Conservation (phyloP, 1,140 invertebrate genomes). For the Drosophila erecta region DNA sequence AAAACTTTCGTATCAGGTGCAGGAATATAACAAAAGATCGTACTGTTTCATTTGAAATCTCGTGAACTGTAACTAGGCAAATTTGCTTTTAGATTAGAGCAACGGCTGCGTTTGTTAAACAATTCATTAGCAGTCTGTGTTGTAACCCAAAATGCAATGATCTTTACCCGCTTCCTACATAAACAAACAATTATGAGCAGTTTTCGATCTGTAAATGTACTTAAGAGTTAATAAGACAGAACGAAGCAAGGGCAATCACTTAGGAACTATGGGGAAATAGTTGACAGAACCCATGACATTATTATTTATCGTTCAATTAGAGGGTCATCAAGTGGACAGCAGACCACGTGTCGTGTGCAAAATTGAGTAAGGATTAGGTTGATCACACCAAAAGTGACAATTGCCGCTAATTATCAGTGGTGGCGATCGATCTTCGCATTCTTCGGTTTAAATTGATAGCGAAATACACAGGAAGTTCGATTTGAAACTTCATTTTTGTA, state of each 20-base stretch:
- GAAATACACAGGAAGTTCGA: too few species aligned
- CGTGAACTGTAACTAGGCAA: not conserved
- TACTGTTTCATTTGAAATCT: not conserved
- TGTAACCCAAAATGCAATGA: too few species aligned
- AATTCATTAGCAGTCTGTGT: not conserved
- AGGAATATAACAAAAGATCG: not conserved
- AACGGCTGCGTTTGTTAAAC: not conserved
- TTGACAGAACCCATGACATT: slow-evolving; percentile 6
- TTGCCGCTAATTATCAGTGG: slow-evolving; percentile 45
- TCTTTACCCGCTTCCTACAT: too few species aligned
- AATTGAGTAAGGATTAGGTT: slow-evolving; percentile 25
- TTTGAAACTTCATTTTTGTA: too few species aligned
- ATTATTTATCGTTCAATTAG: slow-evolving; percentile 34
- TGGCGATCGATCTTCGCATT: slow-evolving; percentile 34
- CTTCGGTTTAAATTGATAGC: slow-evolving; percentile 3
- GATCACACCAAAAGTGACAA: slow-evolving; percentile 28
- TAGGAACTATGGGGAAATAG: not conserved
- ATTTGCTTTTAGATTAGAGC: not conserved
- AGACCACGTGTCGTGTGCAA: slow-evolving; percentile 18
- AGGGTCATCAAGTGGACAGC: slow-evolving; percentile 1
- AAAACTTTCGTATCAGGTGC: not conserved
- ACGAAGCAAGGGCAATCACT: too few species aligned
- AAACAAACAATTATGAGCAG: too few species aligned
- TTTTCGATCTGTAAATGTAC: too few species aligned
- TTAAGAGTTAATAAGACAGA: too few species aligned